Percentiles rank a stretch among this genome's conserved stretches.
Evolutionary conservation across 2,888 invertebrate species (phyloP).

Genomic region (Rhabditophanes sp.): DNA sequence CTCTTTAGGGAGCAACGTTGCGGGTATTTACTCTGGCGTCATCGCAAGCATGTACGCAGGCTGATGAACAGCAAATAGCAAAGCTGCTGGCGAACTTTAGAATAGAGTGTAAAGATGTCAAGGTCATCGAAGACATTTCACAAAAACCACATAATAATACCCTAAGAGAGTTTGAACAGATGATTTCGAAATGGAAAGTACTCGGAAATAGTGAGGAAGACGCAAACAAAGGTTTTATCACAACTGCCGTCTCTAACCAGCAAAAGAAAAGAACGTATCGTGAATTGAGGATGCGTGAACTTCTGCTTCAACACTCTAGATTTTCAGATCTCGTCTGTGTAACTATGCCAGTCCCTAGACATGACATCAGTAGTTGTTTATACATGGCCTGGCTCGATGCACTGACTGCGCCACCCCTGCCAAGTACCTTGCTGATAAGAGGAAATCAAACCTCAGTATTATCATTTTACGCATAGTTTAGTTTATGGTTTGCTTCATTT

Average conservation of each 20-base stretch:
- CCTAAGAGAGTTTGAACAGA: constrained; percentile 23
- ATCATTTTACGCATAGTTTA: constrained; percentile 49
- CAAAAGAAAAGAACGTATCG: constrained; percentile 53
- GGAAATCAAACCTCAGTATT: constrained; percentile 50
- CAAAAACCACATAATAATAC: constrained; percentile 8
- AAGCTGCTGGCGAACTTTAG: constrained; percentile 53
- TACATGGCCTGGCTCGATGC: constrained; percentile 90
- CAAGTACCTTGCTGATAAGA: constrained; percentile 59
- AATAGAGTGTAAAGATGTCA: constrained; percentile 77
- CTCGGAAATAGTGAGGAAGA: too few relatives aligned
- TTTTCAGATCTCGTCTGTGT: too few relatives aligned
- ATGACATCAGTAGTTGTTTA: too few relatives aligned
- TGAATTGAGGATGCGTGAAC: constrained; percentile 69
- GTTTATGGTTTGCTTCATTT: too few relatives aligned
- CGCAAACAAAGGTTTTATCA: too few relatives aligned
- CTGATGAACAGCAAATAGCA: constrained; percentile 9
- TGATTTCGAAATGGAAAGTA: constrained; percentile 33
- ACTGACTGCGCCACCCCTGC: constrained; percentile 68
- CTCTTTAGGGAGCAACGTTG: constrained; percentile 6
- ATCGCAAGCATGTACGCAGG: constrained; percentile 7
- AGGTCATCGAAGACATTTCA: constrained; percentile 7
- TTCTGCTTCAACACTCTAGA: constrained; percentile 66
- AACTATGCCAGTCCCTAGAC: too few relatives aligned
- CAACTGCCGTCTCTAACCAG: too few relatives aligned
- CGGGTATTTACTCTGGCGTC: constrained; percentile 11